Conservation (phyloP, 2,113 vertebrate species). For the Fukomys damarensis region DNA sequence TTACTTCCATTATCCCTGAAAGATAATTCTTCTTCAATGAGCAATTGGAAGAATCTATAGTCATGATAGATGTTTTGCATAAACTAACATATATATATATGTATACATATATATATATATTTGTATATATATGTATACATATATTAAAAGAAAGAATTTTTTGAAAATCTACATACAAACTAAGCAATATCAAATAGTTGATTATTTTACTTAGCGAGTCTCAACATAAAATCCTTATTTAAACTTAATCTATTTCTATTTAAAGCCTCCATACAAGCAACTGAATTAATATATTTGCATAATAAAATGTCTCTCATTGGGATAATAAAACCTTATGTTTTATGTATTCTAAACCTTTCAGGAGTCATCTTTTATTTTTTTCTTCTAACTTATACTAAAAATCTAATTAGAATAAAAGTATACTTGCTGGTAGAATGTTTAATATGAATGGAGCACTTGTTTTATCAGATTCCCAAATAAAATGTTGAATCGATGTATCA, state of each 20-base stretch:
- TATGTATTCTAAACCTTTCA: constrained; percentile 79
- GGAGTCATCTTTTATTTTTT: not conserved
- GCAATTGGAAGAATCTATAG: not conserved
- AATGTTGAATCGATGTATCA: not conserved
- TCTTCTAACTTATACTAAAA: constrained; percentile 44
- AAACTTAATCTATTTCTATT: constrained; percentile 74
- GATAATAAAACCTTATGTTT: constrained; percentile 79
- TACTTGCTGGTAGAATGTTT: not conserved
- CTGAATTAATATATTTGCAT: constrained; percentile 75
- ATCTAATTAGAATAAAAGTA: constrained; percentile 37
- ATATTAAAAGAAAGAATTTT: constrained; percentile 31
- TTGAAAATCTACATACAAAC: not conserved
- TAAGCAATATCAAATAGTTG: constrained; percentile 52
- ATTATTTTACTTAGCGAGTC: constrained; percentile 61
- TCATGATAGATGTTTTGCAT: constrained; percentile 22
- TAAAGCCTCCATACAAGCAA: constrained; percentile 63
- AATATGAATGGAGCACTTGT: not conserved
- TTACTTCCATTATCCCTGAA: constrained; percentile 21
- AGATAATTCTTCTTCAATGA: not conserved
- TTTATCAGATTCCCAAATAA: constrained; percentile 24
- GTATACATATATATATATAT: no score
- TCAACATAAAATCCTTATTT: constrained; percentile 74
- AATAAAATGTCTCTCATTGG: constrained; percentile 63
- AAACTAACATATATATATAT: no score
- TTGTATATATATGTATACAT: no score